These are phyloP conservation scores for Eupithecia abbreviata DNA, from an alignment of 2,888 invertebrate genomes.

Conservation along the genomic window DNA sequence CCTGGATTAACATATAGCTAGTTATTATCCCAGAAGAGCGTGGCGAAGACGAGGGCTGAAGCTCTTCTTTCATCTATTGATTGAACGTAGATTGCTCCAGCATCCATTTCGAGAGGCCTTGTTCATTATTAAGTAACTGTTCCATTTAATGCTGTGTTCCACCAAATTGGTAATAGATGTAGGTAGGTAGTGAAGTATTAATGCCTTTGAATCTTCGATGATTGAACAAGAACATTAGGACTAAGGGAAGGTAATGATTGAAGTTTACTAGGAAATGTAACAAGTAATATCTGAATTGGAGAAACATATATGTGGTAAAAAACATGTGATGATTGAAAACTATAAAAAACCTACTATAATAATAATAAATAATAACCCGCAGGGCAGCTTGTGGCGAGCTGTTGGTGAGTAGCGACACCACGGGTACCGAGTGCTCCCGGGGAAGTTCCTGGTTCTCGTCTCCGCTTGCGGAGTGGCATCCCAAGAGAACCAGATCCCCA, in stretches of 20 bases:
- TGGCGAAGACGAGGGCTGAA: not conserved
- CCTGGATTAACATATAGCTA: not conserved
- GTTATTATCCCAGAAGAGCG: not conserved
- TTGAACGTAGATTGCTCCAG: not conserved
- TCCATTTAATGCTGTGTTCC: constrained; percentile 25
- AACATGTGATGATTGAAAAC: too few species aligned
- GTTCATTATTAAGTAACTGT: constrained; percentile 21
- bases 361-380: too few species aligned
- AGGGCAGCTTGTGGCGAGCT: too few species aligned
- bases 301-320: too few species aligned
- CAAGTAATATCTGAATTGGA: not conserved
- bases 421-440: too few species aligned
- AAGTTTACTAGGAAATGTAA: not conserved
- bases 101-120: constrained; percentile 10
- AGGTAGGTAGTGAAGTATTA: constrained; percentile 31
- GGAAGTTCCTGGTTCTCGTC: too few species aligned
- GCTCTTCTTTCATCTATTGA: not conserved
- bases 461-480: too few species aligned
- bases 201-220: constrained; percentile 25
- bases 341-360: too few species aligned
- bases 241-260: not conserved
- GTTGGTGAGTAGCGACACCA: too few species aligned
- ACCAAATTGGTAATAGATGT: constrained; percentile 37
- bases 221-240: not conserved
- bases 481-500: too few species aligned